A percentile compares a stretch with the other conserved stretches of the same genome.
Conservation (phyloP, 2,113 vertebrate species). For the Nothocercus nigrocapillus region DNA sequence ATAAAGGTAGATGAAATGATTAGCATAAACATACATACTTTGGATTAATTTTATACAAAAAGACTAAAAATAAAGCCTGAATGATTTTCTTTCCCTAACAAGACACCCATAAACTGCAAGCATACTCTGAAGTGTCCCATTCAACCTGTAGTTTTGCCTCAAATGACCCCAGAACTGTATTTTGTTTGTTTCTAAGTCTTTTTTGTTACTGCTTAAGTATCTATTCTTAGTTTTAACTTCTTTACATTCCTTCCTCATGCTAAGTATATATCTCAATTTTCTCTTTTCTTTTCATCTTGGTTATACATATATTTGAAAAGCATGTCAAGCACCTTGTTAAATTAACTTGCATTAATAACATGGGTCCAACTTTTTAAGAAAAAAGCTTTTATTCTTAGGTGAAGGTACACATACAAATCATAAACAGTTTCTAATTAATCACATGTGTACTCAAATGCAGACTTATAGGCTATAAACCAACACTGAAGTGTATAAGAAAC, state of each 20-base stretch:
- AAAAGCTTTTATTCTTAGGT: conserved; percentile 61
- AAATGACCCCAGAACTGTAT: rapidly evolving
- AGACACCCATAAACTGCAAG: neutral
- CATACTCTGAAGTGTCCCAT: rapidly evolving
- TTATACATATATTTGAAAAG: neutral
- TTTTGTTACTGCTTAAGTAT: neutral
- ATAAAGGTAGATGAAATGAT: conserved; percentile 3
- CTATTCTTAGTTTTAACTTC: neutral
- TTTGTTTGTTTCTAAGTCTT: neutral
- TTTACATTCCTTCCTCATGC: neutral
- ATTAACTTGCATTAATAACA: conserved; percentile 75
- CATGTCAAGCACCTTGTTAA: conserved; percentile 65
- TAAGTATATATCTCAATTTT: neutral
- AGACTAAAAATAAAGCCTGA: neutral
- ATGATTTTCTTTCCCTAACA: neutral
- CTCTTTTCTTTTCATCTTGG: neutral
- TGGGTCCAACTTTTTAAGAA: conserved; percentile 25
- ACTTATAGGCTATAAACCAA: conserved; percentile 77
- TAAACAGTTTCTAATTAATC: conserved; percentile 85
- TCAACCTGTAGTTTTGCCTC: neutral
- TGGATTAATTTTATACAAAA: neutral
- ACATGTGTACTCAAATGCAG: conserved; percentile 80
- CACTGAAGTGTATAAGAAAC: conserved; percentile 84
- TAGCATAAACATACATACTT: neutral
- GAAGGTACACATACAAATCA: conserved; percentile 69